A percentile compares a stretch with the other conserved stretches of the same genome.
Evolutionary conservation across 2,113 vertebrate species (phyloP).

Genomic region (Hepsetus odoe): DNA sequence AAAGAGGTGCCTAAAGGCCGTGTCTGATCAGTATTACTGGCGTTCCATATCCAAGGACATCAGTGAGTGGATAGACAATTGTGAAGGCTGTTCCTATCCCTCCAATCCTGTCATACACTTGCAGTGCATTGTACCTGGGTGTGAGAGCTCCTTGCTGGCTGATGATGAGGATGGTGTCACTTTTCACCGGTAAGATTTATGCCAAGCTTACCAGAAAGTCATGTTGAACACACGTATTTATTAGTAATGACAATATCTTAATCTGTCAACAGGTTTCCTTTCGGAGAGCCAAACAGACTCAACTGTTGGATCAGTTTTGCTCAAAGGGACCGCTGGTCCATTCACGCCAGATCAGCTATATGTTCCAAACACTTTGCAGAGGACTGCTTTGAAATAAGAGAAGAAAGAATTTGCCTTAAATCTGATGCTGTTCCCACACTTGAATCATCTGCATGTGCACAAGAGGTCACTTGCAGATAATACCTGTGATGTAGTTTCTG

Average conservation of each 20-base stretch:
- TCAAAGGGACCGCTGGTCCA: conserved; percentile 63
- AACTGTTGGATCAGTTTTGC: conserved; percentile 64
- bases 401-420: conserved; percentile 42
- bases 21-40: conserved; percentile 65
- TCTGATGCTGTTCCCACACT: conserved; percentile 53
- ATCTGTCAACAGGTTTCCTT: conserved; percentile 62
- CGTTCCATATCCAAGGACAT: conserved; percentile 64
- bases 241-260: background rate
- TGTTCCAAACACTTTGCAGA: conserved; percentile 68
- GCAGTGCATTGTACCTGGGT: conserved; percentile 64
- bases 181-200: conserved; percentile 63
- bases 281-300: conserved; percentile 50
- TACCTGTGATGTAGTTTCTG: background rate
- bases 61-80: conserved; percentile 65
- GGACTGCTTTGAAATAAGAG: conserved; percentile 62
- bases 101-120: conserved; percentile 61
- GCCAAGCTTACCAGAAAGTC: background rate
- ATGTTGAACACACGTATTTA: background rate
- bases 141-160: conserved; percentile 67
- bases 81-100: conserved; percentile 60
- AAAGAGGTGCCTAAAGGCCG: conserved; percentile 2
- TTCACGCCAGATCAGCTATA: conserved; percentile 63
- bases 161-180: conserved; percentile 66
- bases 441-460: background rate
- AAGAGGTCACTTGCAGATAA: background rate